Percentiles rank a stretch among this genome's conserved stretches.
Evolutionary conservation across 2,113 vertebrate species (phyloP).

Genomic region (Collichthys lucidus): DNA sequence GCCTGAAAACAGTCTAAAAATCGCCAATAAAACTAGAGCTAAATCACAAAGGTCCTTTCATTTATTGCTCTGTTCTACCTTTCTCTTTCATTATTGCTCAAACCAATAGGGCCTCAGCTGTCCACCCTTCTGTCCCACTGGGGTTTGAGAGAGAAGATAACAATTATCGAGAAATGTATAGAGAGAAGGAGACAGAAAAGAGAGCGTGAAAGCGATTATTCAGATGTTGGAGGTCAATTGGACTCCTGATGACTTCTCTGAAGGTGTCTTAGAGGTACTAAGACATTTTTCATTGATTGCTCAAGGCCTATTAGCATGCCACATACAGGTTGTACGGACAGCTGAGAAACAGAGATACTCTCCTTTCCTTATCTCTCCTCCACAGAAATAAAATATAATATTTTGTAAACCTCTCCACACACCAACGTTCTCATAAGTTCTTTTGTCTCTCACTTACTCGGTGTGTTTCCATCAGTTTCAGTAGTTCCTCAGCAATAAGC

Average conservation of each 20-base stretch:
- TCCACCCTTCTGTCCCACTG: neutral
- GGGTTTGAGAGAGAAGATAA: neutral
- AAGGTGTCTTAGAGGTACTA: neutral
- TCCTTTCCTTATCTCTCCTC: conserved; percentile 22
- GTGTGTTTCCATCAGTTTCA: conserved; percentile 26
- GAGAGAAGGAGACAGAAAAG: neutral
- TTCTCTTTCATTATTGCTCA: neutral
- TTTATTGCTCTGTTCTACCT: conserved; percentile 6
- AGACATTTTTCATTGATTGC: neutral
- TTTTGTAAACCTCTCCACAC: conserved; percentile 19
- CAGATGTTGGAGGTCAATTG: conserved; percentile 10
- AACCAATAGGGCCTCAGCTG: conserved; percentile 16
- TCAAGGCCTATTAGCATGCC: conserved; percentile 20
- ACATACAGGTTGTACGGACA: neutral
- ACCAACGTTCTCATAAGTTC: neutral
- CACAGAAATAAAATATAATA: conserved; percentile 12
- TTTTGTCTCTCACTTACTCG: conserved; percentile 25
- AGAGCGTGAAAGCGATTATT: neutral
- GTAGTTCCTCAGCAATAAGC: conserved; percentile 4
- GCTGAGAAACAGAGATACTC: conserved; percentile 27
- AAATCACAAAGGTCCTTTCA: conserved; percentile 36
- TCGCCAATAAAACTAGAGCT: conserved; percentile 22
- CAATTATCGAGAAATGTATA: neutral
- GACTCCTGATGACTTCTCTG: neutral
- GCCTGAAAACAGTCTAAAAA: conserved; percentile 7